These are phyloP conservation scores for Hypolimnas misippus DNA, from an alignment of 2,888 invertebrate species.

Conservation along the genomic window DNA sequence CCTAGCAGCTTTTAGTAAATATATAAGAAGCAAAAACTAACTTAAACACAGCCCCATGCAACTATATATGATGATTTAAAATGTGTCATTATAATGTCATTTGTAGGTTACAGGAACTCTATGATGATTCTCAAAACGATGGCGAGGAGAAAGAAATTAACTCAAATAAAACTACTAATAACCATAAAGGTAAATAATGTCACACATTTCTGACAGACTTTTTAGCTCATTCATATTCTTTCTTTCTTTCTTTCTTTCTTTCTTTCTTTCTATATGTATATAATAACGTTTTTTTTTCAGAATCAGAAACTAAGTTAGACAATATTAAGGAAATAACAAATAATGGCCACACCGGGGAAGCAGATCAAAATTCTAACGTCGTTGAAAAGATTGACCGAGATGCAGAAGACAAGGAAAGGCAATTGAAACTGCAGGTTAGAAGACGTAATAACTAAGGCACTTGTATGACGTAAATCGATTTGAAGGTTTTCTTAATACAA, in stretches of 20 bases:
- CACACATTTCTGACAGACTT: neutral
- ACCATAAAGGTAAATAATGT: constrained; percentile 57
- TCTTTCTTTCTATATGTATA: too few species aligned
- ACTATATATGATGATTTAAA: too few species aligned
- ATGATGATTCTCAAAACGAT: constrained; percentile 70
- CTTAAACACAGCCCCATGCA: too few species aligned
- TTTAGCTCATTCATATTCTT: neutral
- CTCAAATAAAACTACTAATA: constrained; percentile 58
- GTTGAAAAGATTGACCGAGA: constrained; percentile 71
- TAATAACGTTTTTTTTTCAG: constrained; percentile 42
- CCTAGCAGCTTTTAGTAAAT: too few species aligned
- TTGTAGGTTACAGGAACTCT: constrained; percentile 70
- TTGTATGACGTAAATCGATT: too few species aligned
- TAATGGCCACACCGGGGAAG: constrained; percentile 61
- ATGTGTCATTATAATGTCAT: too few species aligned
- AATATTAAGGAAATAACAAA: constrained; percentile 60
- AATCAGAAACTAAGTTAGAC: constrained; percentile 52
- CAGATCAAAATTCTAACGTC: constrained; percentile 74
- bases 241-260: too few species aligned
- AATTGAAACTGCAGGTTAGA: constrained; percentile 65
- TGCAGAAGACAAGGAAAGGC: constrained; percentile 66
- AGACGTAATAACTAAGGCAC: too few species aligned
- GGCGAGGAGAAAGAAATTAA: constrained; percentile 68
- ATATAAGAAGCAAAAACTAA: too few species aligned
- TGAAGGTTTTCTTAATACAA: too few species aligned